Evolutionary conservation across 2,113 vertebrate genomes (phyloP).

Genomic region (Mixornis gularis): DNA sequence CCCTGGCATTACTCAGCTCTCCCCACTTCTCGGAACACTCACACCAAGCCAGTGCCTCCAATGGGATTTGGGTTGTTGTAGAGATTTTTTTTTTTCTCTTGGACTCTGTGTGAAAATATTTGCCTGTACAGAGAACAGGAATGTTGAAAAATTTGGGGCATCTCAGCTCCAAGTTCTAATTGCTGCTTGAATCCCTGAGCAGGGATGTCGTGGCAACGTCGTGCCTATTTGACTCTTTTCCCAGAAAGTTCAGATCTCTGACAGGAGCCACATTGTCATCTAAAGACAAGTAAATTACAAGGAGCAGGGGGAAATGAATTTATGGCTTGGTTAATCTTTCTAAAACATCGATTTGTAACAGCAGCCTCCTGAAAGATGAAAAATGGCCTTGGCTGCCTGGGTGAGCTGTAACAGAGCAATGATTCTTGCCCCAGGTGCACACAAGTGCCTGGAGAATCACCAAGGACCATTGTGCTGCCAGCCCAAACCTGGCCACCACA

Average conservation of each 20-base stretch:
- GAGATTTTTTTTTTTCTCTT: neutral
- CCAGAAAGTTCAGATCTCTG: neutral
- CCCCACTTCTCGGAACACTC: neutral
- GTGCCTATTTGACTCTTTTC: neutral
- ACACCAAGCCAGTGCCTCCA: neutral
- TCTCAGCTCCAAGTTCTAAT: neutral
- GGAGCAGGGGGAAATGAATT: neutral
- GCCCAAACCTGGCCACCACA: neutral
- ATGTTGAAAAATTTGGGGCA: neutral
- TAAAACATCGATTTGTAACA: neutral
- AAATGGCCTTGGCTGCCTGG: neutral
- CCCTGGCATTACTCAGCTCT: neutral
- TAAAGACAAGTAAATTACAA: slow-evolving; percentile 10
- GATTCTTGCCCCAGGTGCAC: neutral
- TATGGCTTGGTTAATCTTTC: neutral
- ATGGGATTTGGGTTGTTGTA: neutral
- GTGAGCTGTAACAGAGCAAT: neutral
- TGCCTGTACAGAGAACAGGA: neutral
- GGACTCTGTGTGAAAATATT: neutral
- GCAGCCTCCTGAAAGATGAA: neutral
- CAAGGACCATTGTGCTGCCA: neutral
- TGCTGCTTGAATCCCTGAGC: neutral
- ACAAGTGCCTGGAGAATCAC: neutral
- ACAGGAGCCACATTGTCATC: neutral
- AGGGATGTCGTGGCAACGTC: fast-evolving